Base-by-base conservation (phyloP, 2,888 invertebrate genomes). In the Brenthis daphne region DNA sequence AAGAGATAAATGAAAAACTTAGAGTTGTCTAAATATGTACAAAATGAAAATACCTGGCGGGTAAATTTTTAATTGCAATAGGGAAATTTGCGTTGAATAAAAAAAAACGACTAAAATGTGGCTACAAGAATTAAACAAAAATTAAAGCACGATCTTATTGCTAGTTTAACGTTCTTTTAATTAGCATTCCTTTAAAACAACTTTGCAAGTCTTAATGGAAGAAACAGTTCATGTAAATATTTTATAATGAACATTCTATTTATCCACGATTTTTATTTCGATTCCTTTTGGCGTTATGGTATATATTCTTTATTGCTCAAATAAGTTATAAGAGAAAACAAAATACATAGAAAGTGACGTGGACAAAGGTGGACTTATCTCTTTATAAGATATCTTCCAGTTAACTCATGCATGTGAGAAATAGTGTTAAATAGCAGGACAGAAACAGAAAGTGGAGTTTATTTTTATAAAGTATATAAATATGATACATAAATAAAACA, bases 121-220 rank as follows among this genome's bases (percentile, higher is more conserved):
- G 58, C 47, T 63, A 65, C 47, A 63, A 58, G 58, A 70, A 72
- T 65, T 72, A 54, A 69, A 68, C 61, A 56, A 64, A 65, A 68
- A 70, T 68, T 69, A 61, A 29, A 58, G 51, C 63, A 64, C 68
- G 58, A 66, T 64, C 66, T 64, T 61, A 68, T 57, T 76, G 64
- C 58, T 68, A 73, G 67, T 70, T 73, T 63, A 60, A 73, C 71
- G 53, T 67, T 70, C 65, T 71, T 74, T 74, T 73, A 73, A 74
- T 74, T 73, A 74, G 71, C 71, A 61, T 65, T 68, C 68, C 60
- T 70, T 68, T 70, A 55, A 68, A 67, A 68, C 65, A 73, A 70
- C 70, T 70, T 69, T 66, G 50, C 63, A 54, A 67, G 64, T 65
- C 67, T 60, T 65, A 70, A 71, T 71, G 64, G 58, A 70, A 70